Conservation (phyloP, 2,888 invertebrate genomes). For the Sinhomidia bicolor region DNA sequence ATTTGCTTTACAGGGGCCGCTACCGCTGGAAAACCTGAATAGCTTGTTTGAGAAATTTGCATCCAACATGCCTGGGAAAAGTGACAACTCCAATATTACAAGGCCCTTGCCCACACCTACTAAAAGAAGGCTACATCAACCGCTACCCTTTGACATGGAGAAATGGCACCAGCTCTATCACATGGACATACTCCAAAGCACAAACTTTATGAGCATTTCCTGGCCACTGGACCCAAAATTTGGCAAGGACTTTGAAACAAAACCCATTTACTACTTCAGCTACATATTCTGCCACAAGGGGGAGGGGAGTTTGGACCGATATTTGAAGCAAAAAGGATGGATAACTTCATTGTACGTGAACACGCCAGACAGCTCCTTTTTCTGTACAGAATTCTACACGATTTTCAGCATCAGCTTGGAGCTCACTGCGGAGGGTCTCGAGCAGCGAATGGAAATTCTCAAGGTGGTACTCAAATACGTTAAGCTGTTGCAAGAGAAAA, state of each 20-base stretch:
- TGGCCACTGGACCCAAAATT: slow-evolving; percentile 17
- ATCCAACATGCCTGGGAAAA: not conserved
- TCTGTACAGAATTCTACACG: slow-evolving; percentile 9
- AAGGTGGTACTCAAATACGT: slow-evolving; percentile 24
- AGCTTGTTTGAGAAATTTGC: not conserved
- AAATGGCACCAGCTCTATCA: slow-evolving; percentile 51
- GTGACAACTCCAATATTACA: not conserved
- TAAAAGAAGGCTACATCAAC: no score
- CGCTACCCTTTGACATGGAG: slow-evolving; percentile 16
- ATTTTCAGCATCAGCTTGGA: slow-evolving; percentile 26
- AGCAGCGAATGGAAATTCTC: not conserved
- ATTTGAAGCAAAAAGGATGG: slow-evolving; percentile 58
- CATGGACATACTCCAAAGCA: not conserved
- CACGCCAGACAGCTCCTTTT: not conserved
- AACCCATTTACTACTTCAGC: slow-evolving; percentile 37
- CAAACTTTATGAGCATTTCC: slow-evolving; percentile 7
- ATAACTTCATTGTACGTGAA: not conserved
- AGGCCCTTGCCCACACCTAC: not conserved
- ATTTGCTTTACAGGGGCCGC: slow-evolving; percentile 33
- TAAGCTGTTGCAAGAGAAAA: slow-evolving; percentile 14
- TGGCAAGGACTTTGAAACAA: slow-evolving; percentile 36
- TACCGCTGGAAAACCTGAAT: slow-evolving; percentile 32
- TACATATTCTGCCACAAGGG: slow-evolving; percentile 39
- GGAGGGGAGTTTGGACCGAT: slow-evolving; percentile 47
- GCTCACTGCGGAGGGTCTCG: slow-evolving; percentile 20